These are phyloP conservation scores for Spermophilus dauricus DNA, from an alignment of 2,113 vertebrate genomes.

Conservation along the genomic window DNA sequence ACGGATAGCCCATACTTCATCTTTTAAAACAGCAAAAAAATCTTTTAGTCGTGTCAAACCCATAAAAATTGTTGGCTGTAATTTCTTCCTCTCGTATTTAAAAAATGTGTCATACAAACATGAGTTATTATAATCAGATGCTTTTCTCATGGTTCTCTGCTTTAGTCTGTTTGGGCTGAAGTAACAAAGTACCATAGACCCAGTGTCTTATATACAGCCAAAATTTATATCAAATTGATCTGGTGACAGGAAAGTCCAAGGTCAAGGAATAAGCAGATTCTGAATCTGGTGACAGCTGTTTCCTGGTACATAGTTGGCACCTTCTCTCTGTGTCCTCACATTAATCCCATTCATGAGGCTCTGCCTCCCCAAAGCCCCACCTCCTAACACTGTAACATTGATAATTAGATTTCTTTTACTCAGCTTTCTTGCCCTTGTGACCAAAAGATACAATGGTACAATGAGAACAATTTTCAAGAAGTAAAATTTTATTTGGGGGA, in stretches of 20 bases:
- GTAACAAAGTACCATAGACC: not conserved
- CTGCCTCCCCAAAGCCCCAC: not conserved
- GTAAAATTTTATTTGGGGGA: too few relatives aligned
- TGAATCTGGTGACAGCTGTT: not conserved
- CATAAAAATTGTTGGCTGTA: not conserved
- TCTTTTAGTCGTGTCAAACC: not conserved
- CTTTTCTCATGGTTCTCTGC: not conserved
- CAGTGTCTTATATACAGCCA: not conserved
- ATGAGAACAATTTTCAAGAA: too few relatives aligned
- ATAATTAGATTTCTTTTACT: too few relatives aligned
- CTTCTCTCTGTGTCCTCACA: not conserved
- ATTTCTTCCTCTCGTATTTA: constrained; percentile 30
- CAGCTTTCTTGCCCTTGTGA: too few relatives aligned
- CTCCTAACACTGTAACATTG: not conserved
- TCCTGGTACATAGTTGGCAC: not conserved
- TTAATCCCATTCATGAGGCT: not conserved
- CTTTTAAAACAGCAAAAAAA: constrained; percentile 49
- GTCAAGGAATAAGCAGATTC: not conserved
- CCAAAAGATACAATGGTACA: too few relatives aligned
- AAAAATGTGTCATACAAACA: constrained; percentile 6
- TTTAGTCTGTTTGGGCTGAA: not conserved
- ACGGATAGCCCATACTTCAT: not conserved
- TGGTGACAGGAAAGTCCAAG: not conserved
- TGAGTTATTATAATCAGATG: not conserved
- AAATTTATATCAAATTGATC: not conserved